Base-by-base conservation (phyloP, 2,113 vertebrate species). In the Limanda limanda region DNA sequence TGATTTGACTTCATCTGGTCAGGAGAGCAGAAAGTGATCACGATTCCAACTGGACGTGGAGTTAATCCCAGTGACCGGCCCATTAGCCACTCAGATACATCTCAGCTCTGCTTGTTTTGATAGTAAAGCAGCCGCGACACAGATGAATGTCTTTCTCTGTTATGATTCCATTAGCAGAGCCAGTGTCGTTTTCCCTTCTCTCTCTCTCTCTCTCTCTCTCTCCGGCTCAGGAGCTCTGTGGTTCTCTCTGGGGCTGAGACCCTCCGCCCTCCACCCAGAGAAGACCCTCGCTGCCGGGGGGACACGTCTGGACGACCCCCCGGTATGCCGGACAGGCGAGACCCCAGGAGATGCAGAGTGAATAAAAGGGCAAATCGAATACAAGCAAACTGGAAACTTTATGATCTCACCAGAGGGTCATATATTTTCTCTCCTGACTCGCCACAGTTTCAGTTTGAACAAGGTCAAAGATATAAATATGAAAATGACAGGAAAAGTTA, bases 151-250 rank as follows among this genome's bases (percentile, higher is more conserved):
- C 74, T 73, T 6, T 85, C 84, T 79, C 54, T 87, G 40, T 89
- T 89, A 57, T 91, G 68, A 74, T 89, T 88, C 72, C 84, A 87
- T 91, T 90, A 87, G 71, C 31, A 57, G 56, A 75, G 68, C 52
- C 60, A 68, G 80, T 76, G 60, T 91, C 72, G 24, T 84, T 84
- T 93, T 90, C 83, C 82, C 70, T 31, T 31, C 27, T 31, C 27
- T 31, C 31, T 31, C 31, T 62, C 62, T 86, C 79, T 76, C 24
- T 58, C 23, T 31, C 31, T 62, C 62, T 86, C 77, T 76, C 25
- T 58, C 23, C 10, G 24, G 71, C 68, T 56, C 73, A 45, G 2
- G 72, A 69, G 56, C 69, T 78, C 6, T 65, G 77, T 59, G 66
- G 58, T 68, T 74, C 71, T 83, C 54, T 27, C 25, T 15, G n/a